Evolutionary conservation across 2,888 invertebrate genomes (phyloP).

Genomic region (Blastobasis adustella): DNA sequence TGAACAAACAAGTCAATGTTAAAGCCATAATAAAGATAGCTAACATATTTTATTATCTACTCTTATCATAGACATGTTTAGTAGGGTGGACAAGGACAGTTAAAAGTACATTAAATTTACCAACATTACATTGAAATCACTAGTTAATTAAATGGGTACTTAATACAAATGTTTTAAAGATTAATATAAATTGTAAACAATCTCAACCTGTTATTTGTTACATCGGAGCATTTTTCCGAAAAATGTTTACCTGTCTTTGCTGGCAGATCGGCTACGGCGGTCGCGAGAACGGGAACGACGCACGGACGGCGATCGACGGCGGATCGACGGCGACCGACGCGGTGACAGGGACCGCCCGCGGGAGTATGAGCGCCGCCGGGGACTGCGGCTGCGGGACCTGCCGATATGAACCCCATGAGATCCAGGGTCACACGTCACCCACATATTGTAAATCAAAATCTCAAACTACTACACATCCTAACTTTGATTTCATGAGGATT

Average conservation of each 20-base stretch:
- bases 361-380: conserved; percentile 61
- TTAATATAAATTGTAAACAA: not conserved
- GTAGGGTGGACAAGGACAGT: not conserved
- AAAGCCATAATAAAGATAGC: too few relatives aligned
- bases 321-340: conserved; percentile 59
- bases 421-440: too few relatives aligned
- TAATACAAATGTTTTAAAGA: not conserved
- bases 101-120: not conserved
- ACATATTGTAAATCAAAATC: too few relatives aligned
- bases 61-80: not conserved
- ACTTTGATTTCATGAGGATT: too few relatives aligned
- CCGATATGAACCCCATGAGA: not conserved
- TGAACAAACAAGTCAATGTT: too few relatives aligned
- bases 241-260: conserved; percentile 53
- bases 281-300: conserved; percentile 62
- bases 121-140: not conserved
- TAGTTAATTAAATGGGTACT: not conserved
- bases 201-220: not conserved
- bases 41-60: not conserved
- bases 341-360: conserved; percentile 60
- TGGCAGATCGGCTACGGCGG: conserved; percentile 61
- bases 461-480: too few relatives aligned
- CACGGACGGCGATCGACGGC: conserved; percentile 57
- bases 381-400: conserved; percentile 68
- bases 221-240: not conserved